Percentiles rank a stretch among this genome's conserved stretches.
Evolutionary conservation across 1,140 invertebrate species (phyloP).

Genomic region (Callitettix versicolor): DNA sequence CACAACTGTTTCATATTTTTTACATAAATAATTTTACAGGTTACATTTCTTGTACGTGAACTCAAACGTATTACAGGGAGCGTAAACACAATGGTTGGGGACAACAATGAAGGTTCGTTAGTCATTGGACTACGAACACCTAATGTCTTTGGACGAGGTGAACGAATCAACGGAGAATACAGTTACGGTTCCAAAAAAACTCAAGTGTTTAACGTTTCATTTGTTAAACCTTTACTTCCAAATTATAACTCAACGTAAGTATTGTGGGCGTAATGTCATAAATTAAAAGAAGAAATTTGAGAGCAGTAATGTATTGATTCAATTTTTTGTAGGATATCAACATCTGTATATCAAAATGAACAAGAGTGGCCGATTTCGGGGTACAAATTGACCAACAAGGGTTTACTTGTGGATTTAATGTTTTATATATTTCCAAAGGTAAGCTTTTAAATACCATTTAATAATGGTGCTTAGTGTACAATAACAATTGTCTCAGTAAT

Average conservation of each 20-base stretch:
- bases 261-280: background rate
- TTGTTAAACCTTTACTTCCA: conserved; percentile 59
- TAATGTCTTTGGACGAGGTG: conserved; percentile 73
- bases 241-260: conserved; percentile 42
- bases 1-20: no score
- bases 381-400: conserved; percentile 54
- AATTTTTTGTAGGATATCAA: conserved; percentile 44
- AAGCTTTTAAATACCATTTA: background rate
- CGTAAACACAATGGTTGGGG: conserved; percentile 70
- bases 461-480: background rate
- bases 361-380: conserved; percentile 71
- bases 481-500: background rate
- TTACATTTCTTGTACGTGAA: conserved; percentile 74
- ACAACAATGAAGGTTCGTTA: conserved; percentile 79
- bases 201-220: conserved; percentile 57
- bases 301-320: conserved; percentile 9
- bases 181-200: conserved; percentile 57
- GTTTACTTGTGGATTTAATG: conserved; percentile 50
- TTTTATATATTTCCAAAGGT: conserved; percentile 40
- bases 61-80: conserved; percentile 59
- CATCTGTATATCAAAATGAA: conserved; percentile 56
- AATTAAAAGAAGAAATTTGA: background rate
- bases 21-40: conserved; percentile 45
- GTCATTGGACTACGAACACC: conserved; percentile 57
- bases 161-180: conserved; percentile 65